A percentile compares a stretch with the other conserved stretches of the same genome.
phyloP scores from a whole-genome alignment of 2,888 invertebrate species.

The Acanthosoma haemorrhoidale region DNA sequence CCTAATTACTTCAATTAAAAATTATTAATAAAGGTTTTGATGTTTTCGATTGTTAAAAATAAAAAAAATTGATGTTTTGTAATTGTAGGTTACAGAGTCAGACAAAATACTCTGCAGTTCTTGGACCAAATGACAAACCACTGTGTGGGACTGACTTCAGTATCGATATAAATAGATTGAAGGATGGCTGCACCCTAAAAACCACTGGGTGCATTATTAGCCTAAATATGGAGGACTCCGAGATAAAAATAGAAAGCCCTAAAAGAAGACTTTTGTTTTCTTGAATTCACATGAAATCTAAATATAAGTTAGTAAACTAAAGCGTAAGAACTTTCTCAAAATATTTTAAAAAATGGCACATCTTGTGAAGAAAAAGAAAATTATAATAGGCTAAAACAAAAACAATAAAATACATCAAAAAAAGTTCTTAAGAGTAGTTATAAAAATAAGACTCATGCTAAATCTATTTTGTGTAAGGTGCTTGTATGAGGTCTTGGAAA shows the following conservation, averaged over 20 bases:
- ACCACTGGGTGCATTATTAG: too few species aligned
- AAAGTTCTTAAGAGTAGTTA: neutral
- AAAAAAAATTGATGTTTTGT: too few species aligned
- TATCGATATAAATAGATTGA: too few species aligned
- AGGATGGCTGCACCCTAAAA: too few species aligned
- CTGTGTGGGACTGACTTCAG: too few species aligned
- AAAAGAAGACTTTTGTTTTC: conserved; percentile 18
- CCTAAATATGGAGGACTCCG: neutral
- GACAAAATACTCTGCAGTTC: too few species aligned
- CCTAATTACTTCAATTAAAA: too few species aligned
- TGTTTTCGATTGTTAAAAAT: too few species aligned
- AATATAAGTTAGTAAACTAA: neutral
- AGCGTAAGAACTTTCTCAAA: neutral
- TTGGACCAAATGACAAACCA: too few species aligned
- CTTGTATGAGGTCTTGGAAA: neutral
- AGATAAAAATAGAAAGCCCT: conserved; percentile 18
- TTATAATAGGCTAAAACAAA: neutral
- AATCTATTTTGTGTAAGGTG: neutral
- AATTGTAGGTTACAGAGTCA: too few species aligned
- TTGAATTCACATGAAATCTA: neutral
- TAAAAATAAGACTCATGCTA: neutral
- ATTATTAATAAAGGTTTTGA: too few species aligned
- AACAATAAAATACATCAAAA: neutral
- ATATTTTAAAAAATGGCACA: neutral
- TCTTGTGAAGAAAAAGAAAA: neutral